Percentiles rank a stretch among this genome's conserved stretches.
These are phyloP conservation scores for Tadarida brasiliensis DNA, from an alignment of 2,797 vertebrate species.

Conservation along the genomic window DNA sequence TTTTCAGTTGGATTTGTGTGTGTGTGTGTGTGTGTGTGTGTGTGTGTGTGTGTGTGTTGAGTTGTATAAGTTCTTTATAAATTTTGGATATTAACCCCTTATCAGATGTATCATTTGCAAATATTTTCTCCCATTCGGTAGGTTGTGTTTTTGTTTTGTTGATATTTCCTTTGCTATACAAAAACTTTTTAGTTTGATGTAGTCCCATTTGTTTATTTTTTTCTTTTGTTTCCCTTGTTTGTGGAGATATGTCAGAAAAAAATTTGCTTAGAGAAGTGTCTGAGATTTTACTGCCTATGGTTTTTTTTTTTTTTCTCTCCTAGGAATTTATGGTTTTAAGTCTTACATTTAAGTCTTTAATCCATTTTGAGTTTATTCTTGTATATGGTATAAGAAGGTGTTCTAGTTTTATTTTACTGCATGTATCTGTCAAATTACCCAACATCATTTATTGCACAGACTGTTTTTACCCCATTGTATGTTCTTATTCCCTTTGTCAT, in stretches of 20 bases:
- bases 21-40: neutral
- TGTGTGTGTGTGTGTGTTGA: neutral
- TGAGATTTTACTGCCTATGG: neutral
- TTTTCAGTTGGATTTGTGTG: neutral
- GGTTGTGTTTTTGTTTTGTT: neutral
- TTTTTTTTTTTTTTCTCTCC: neutral
- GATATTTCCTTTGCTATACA: neutral
- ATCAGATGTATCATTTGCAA: neutral
- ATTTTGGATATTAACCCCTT: neutral
- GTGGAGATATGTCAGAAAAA: neutral
- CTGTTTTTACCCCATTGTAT: neutral
- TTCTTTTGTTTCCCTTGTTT: neutral
- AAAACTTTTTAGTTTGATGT: neutral
- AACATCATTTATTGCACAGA: neutral
- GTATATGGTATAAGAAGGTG: neutral
- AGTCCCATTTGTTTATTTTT: neutral
- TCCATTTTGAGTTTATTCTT: neutral
- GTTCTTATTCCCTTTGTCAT: neutral
- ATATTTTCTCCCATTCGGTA: neutral
- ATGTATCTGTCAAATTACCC: neutral
- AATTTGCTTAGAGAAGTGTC: neutral
- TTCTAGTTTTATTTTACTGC: neutral
- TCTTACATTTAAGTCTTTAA: neutral
- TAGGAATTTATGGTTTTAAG: neutral
- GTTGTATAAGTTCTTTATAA: neutral